Evolutionary conservation across 2,888 invertebrate genomes (phyloP), one percentile per base, ranked within the genome.

Genomic region (Ametastegia equiseti): DNA sequence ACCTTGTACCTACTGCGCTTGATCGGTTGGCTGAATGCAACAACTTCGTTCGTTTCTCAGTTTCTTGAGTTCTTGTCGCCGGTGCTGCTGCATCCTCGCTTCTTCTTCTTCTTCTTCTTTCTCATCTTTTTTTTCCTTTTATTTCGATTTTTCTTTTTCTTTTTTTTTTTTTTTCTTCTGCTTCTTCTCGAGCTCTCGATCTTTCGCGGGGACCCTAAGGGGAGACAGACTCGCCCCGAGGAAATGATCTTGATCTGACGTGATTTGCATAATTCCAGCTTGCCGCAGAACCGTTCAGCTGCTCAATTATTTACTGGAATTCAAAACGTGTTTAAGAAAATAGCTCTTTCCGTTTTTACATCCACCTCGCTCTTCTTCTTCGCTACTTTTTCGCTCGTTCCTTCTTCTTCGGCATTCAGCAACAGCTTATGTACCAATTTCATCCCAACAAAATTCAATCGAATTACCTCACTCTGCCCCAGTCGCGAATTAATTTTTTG

Each of bases 251-350:
- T 88, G 89, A 91, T 91, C 90, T 54, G 54, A 54, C 54, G 82
- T 87, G 89, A 91, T 91, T 91, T 91, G 90, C 91, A 91, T 91
- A 91, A 91, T 91, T 91, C 89, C 89, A 89, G 89, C 87, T 47
- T 47, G 88, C 89, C 87, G 89, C 88, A 88, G 89, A 89, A 83
- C 89, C 54, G 88, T 90, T 90, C 90, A 89, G 88, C 89, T 90
- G 89, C 54, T 88, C 90, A 89, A 91, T 91, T 91, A 91, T 91
- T 91, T 90, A 87, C 85, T 86, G 90, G 90, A 91, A 90, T 91
- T 90, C 90, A 90, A 91, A 89, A 90, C 89, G 90, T 90, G 90
- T 90, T 90, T 89, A 89, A 90, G 90, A 91, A 91, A 91, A 87
- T 86, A 82, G 83, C 30, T 33, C 42, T 83, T 84, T 81, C 81